These are phyloP conservation scores for Holotrichia oblita DNA, from an alignment of 1,140 invertebrate species.

Conservation along the genomic window DNA sequence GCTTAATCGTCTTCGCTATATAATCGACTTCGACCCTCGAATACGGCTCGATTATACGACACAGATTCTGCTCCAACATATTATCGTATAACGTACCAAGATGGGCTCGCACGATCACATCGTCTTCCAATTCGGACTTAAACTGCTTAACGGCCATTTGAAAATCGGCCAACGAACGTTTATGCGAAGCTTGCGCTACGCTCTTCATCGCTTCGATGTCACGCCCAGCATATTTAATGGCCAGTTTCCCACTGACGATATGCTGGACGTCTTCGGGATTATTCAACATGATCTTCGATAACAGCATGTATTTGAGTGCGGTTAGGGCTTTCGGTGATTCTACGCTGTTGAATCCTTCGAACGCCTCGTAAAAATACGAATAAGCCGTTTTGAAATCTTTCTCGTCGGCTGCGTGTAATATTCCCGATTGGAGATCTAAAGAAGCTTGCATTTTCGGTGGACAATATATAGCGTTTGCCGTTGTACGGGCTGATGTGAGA, in stretches of 20 bases:
- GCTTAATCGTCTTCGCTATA: conserved; percentile 86
- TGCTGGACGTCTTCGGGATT: conserved; percentile 95
- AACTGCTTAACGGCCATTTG: conserved; percentile 87
- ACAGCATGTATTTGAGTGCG: conserved; percentile 98
- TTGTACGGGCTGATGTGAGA: conserved; percentile 96
- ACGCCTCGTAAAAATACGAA: conserved; percentile 99
- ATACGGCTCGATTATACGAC: conserved; percentile 98
- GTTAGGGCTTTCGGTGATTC: conserved; percentile 91
- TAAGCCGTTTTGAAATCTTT: conserved; percentile 99
- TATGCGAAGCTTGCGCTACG: conserved; percentile 95
- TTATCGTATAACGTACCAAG: conserved; percentile 97
- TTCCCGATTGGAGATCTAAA: conserved; percentile 97
- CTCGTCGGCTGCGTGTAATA: conserved; percentile 98
- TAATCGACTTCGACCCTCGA: conserved; percentile 91
- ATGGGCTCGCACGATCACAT: conserved; percentile 96
- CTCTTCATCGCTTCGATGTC: conserved; percentile 98
- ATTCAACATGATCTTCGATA: conserved; percentile 98
- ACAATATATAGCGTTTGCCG: conserved; percentile 99
- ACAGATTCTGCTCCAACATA: conserved; percentile 99
- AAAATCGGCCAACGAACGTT: conserved; percentile 96
- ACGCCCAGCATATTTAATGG: conserved; percentile 93
- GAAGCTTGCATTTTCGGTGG: conserved; percentile 98
- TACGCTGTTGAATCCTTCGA: conserved; percentile 98
- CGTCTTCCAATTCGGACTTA: conserved; percentile 91
- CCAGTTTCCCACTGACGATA: conserved; percentile 96